Evolutionary conservation across 2,797 vertebrate species (phyloP).

Genomic region (Falco rusticolus): DNA sequence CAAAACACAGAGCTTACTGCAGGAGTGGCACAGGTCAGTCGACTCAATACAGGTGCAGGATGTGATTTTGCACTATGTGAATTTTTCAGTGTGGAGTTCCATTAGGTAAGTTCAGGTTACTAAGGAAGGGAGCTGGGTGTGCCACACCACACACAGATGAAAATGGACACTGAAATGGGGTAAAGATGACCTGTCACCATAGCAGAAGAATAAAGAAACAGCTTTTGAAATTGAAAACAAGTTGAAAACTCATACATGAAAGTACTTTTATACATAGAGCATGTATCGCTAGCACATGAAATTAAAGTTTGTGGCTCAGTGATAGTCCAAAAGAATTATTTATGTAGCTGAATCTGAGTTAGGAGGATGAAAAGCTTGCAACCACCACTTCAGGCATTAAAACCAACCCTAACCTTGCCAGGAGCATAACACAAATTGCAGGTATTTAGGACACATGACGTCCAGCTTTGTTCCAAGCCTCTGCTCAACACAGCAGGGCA

Average conservation of each 20-base stretch:
- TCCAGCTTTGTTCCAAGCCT: not conserved
- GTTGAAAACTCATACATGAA: not conserved
- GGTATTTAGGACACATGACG: not conserved
- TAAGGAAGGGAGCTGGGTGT: not conserved
- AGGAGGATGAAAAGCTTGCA: not conserved
- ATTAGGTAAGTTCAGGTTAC: not conserved
- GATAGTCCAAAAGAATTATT: not conserved
- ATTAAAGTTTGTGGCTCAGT: not conserved
- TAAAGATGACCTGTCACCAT: not conserved
- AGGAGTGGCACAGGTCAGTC: not conserved
- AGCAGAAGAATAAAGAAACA: not conserved
- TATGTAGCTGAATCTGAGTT: not conserved
- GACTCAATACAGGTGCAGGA: not conserved
- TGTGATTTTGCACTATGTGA: not conserved
- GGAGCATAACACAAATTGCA: not conserved
- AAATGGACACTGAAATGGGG: not conserved
- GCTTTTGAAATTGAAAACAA: not conserved
- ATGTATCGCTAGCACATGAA: not conserved
- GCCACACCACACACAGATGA: too few species aligned
- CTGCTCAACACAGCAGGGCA: not conserved
- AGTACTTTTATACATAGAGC: not conserved
- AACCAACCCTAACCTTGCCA: not conserved
- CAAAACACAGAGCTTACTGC: not conserved
- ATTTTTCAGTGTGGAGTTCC: not conserved
- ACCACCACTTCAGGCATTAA: not conserved